Conservation (phyloP, 2,888 invertebrate species). For the Meta bourneti region DNA sequence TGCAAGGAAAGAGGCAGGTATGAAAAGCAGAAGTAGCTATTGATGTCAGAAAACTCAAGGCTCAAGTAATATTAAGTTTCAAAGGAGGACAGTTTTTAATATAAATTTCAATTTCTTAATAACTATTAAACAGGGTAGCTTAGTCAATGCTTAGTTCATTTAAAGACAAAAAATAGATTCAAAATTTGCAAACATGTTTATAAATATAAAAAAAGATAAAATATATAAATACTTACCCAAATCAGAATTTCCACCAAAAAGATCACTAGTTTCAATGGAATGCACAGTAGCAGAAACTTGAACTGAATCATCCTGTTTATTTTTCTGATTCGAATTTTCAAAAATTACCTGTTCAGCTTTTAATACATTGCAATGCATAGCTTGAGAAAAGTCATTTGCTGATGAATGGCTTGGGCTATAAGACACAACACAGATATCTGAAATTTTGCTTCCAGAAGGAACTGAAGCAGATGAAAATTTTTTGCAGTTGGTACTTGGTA, state of each 20-base stretch:
- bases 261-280: slow-evolving; percentile 5
- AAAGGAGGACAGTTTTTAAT: too few species aligned
- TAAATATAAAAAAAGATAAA: background rate
- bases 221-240: slow-evolving; percentile 10
- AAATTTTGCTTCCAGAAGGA: background rate
- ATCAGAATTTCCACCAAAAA: slow-evolving; percentile 17
- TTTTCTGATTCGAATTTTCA: background rate
- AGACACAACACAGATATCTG: background rate
- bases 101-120: too few species aligned
- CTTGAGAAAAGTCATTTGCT: background rate
- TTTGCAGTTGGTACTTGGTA: too few species aligned
- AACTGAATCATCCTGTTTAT: background rate
- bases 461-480: too few species aligned
- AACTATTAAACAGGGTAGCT: too few species aligned
- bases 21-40: too few species aligned
- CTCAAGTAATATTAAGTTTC: too few species aligned
- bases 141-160: too few species aligned
- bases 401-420: background rate
- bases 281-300: background rate
- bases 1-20: too few species aligned
- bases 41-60: too few species aligned
- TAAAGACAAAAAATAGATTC: too few species aligned
- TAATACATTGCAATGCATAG: background rate
- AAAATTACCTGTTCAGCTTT: background rate
- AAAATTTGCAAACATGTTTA: too few species aligned